Conservation (phyloP, 2,888 invertebrate species). For the Lumbricus terrestris region DNA sequence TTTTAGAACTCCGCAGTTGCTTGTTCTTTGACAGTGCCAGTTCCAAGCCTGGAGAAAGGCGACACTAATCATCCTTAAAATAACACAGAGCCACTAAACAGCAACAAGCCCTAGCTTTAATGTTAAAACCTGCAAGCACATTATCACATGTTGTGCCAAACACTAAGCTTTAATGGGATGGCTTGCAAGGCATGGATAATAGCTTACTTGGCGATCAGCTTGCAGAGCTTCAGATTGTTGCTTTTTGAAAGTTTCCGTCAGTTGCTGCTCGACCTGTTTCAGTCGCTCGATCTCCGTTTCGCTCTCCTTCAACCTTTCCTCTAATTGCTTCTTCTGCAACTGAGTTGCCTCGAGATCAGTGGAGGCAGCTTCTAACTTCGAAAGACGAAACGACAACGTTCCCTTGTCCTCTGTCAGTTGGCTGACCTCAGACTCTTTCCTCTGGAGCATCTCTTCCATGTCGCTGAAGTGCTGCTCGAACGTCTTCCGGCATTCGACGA, state of each 20-base stretch:
- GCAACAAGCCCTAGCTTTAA: not conserved
- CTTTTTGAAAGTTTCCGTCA: not conserved
- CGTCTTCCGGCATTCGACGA: not conserved
- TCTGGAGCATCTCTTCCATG: not conserved
- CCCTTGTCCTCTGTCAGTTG: not conserved
- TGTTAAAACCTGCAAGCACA: not conserved
- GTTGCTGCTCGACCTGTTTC: not conserved
- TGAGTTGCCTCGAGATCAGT: not conserved
- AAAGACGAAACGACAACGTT: not conserved
- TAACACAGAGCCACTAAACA: too few relatives aligned
- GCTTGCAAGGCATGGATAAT: not conserved
- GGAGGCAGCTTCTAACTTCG: not conserved
- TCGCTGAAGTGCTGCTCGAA: not conserved
- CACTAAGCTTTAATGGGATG: not conserved
- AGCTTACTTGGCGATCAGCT: not conserved
- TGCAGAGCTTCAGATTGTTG: too few relatives aligned
- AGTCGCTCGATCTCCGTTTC: not conserved
- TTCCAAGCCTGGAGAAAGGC: too few relatives aligned
- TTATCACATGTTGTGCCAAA: not conserved
- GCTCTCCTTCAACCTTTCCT: constrained; percentile 3
- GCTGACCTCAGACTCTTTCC: not conserved
- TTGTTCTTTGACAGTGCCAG: too few relatives aligned
- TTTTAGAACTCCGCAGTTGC: too few relatives aligned
- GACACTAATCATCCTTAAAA: too few relatives aligned
- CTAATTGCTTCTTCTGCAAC: not conserved